These are phyloP conservation scores for Hassar affinis DNA, from an alignment of 2,113 vertebrate genomes.

Conservation along the genomic window DNA sequence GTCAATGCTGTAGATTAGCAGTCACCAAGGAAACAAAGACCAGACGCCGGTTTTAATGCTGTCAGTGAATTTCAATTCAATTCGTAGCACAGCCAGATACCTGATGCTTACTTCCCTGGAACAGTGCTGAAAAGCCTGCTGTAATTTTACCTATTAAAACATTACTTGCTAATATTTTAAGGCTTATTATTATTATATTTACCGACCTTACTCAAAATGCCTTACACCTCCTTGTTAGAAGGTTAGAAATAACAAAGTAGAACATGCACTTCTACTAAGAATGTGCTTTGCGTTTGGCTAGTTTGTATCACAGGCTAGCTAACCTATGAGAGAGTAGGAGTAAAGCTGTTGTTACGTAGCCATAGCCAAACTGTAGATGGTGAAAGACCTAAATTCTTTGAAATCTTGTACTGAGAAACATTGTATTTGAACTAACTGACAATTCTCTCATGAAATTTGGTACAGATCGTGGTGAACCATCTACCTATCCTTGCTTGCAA, in stretches of 20 bases:
- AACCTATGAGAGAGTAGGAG: neutral
- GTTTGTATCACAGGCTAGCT: neutral
- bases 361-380: neutral
- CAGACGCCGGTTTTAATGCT: constrained; percentile 28
- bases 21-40: constrained; percentile 47
- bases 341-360: neutral
- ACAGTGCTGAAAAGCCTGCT: neutral
- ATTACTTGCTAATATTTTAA: neutral
- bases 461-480: too few species aligned
- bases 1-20: constrained; percentile 14
- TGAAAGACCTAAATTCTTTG: too few species aligned
- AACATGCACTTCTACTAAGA: too few species aligned
- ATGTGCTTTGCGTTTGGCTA: neutral
- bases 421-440: too few species aligned
- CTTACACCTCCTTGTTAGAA: neutral
- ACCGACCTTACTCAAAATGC: neutral
- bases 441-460: too few species aligned
- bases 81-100: neutral
- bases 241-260: neutral
- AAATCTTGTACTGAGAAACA: too few species aligned
- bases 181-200: neutral
- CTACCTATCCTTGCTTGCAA: too few species aligned
- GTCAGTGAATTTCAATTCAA: constrained; percentile 34
- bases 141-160: neutral
- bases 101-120: neutral